Conservation (phyloP, 1,140 invertebrate genomes). For the Campoletis sonorensis region DNA sequence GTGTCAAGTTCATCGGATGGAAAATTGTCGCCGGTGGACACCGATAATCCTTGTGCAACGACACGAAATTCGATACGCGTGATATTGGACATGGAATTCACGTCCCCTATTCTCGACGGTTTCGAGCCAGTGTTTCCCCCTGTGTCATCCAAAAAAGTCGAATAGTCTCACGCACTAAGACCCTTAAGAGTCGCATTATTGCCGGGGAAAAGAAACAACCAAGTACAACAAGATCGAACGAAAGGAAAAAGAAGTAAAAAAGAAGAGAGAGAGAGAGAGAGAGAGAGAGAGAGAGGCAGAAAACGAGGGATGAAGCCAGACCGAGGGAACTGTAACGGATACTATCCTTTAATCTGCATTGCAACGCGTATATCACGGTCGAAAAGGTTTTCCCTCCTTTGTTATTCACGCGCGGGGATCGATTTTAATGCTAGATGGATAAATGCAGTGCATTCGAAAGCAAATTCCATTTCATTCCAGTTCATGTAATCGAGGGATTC, state of each 20-base stretch:
- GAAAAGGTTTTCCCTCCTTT: background rate
- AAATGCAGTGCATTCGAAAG: background rate
- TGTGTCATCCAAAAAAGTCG: conserved; percentile 24
- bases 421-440: background rate
- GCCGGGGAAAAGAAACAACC: background rate
- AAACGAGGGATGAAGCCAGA: conserved; percentile 24
- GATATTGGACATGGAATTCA: background rate
- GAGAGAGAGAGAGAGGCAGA: background rate
- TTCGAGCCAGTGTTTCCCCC: background rate
- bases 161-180: conserved; percentile 30
- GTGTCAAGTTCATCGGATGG: conserved; percentile 3
- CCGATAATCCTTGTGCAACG: background rate
- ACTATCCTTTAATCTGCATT: conserved; percentile 25
- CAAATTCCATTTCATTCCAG: background rate
- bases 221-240: background rate
- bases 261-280: background rate
- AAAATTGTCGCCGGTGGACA: background rate
- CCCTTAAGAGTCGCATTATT: background rate
- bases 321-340: conserved; percentile 34
- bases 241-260: background rate
- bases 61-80: conserved; percentile 9
- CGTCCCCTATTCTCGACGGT: background rate
- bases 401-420: background rate
- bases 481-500: background rate
- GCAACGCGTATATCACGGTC: conserved; percentile 26